Percentiles rank a stretch among this genome's conserved stretches.
These are phyloP conservation scores for Cyphomyrus plagiostoma DNA, from an alignment of 2,113 vertebrate genomes.

Conservation along the genomic window DNA sequence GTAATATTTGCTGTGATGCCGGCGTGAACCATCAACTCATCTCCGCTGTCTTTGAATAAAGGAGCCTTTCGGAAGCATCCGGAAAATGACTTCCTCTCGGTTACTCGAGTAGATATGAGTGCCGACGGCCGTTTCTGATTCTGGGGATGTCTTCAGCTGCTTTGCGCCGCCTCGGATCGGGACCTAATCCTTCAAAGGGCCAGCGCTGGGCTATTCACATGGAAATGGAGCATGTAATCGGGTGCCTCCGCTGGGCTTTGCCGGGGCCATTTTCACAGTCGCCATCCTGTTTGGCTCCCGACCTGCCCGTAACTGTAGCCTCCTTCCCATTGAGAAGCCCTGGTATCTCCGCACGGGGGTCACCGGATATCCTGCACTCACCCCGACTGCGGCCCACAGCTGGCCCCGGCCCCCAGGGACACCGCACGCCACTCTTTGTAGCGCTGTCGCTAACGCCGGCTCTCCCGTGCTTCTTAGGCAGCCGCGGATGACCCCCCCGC, in stretches of 20 bases:
- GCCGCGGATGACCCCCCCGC: constrained; percentile 29
- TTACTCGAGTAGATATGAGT: background rate
- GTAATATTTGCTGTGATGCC: background rate
- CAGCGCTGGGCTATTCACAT: constrained; percentile 42
- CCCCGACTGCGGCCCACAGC: constrained; percentile 38
- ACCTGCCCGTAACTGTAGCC: constrained; percentile 30
- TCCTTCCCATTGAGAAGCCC: constrained; percentile 28
- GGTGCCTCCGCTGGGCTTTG: constrained; percentile 15
- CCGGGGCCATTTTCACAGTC: constrained; percentile 15
- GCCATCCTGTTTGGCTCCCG: constrained; percentile 8
- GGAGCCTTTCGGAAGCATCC: background rate
- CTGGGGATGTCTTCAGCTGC: constrained; percentile 10
- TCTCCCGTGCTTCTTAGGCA: constrained; percentile 56
- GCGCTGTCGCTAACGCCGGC: background rate
- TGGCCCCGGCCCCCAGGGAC: constrained; percentile 33
- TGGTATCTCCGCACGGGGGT: constrained; percentile 30
- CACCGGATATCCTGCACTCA: constrained; percentile 42
- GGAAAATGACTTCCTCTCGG: background rate
- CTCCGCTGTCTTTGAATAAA: background rate
- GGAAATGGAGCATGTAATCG: constrained; percentile 43
- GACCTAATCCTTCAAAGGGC: constrained; percentile 11
- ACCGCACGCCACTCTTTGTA: background rate
- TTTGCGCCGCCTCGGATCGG: constrained; percentile 22
- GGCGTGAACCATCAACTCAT: background rate
- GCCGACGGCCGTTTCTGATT: constrained; percentile 21